Conservation (phyloP, 2,888 invertebrate genomes). For the Eristalis intricaria region DNA sequence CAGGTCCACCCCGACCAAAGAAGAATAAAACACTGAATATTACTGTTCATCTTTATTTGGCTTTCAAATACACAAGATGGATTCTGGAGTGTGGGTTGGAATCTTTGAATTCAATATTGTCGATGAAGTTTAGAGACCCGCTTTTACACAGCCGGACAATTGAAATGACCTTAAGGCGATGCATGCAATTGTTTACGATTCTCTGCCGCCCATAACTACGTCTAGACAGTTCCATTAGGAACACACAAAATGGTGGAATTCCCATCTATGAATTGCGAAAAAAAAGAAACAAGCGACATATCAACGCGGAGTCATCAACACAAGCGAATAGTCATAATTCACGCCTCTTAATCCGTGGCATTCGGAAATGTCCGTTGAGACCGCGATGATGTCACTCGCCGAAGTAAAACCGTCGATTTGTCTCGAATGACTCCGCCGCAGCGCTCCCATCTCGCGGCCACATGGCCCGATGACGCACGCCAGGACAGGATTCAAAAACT, state of each 20-base stretch:
- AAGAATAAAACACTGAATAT: no score
- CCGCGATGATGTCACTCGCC: background rate
- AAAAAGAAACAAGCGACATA: background rate
- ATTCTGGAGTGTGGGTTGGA: no score
- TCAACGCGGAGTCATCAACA: background rate
- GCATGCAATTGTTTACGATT: background rate
- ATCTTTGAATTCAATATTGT: no score
- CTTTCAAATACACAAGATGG: no score
- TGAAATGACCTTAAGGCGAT: background rate
- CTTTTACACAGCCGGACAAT: no score
- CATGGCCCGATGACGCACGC: background rate
- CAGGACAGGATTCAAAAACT: background rate
- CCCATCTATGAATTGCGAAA: background rate
- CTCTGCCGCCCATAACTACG: background rate
- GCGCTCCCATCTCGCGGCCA: background rate
- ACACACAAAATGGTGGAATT: background rate
- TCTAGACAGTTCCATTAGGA: background rate
- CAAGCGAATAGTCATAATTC: background rate
- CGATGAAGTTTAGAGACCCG: no score
- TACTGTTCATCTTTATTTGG: no score
- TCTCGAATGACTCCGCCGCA: background rate
- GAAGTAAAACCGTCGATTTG: background rate
- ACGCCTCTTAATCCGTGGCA: background rate
- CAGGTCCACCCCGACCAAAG: no score
- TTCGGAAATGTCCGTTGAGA: background rate